Evolutionary conservation across 2,888 invertebrate genomes (phyloP), one percentile per base, ranked within the genome.

Genomic region (Drosophila hamatofila): DNA sequence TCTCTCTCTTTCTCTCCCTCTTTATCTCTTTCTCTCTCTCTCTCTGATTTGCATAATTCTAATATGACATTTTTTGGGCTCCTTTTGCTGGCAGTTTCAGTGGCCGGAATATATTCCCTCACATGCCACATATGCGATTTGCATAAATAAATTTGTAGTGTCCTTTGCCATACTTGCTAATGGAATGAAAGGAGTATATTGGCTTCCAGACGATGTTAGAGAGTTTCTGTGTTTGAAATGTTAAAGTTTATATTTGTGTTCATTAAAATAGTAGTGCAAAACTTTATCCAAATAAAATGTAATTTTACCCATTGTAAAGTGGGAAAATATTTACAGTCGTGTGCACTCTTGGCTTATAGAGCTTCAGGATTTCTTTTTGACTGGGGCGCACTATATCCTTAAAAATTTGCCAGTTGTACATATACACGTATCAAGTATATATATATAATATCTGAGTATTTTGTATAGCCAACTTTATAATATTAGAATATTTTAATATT

Each of bases 11-110:
- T 12, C 27, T 37, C n/a, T 18, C 51, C 30, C 37, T 25, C 6
- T n/a, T 1, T 12, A 21, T 55, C 9, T 52, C 23, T 35, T 5
- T 8, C 33, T 37, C 42, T 23, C 35, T 39, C 33, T 39, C 6
- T 44, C 12, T 46, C 48, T 54, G n/a, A 88, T 88, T 88, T 88
- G 80, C 87, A 88, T 88, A 88, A 88, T 88, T 88, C 83, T 78
- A 83, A 87, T 88, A 87, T 84, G 87, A 68, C 76, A 82, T 54
- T 74, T 83, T 87, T 83, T 72, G 74, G 69, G 68, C 66, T 61
- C 18, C 59, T 52, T 55, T 68, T 37, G 27, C 21, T 60, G 56
- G 18, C 21, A 23, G 52, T 67, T 58, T 35, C 39, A 44, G 25
- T 60, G 60, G 57, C 46, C 57, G 59, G 42, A 1, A 4, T 48